Evolutionary conservation across 2,888 invertebrate species (phyloP).

Genomic region (Neoaliturus tenellus): DNA sequence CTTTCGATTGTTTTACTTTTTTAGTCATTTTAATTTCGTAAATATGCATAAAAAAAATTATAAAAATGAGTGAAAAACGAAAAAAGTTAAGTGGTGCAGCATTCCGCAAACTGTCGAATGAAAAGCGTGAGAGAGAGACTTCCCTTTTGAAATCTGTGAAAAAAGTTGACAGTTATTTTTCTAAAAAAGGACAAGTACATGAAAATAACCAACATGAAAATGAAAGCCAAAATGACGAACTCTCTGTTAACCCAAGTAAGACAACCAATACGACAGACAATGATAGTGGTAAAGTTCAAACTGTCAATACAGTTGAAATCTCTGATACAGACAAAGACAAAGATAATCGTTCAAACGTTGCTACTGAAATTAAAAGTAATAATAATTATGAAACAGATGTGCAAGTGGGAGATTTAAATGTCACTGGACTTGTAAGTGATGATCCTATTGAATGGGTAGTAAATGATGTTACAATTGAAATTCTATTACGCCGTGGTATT

Average conservation of each 20-base stretch:
- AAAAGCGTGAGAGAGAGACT: slow-evolving; percentile 38
- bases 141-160: slow-evolving; percentile 36
- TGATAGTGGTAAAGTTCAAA: slow-evolving; percentile 32
- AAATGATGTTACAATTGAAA: slow-evolving; percentile 34
- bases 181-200: slow-evolving; percentile 32
- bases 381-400: slow-evolving; percentile 19
- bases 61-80: slow-evolving; percentile 38
- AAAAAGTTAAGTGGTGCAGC: slow-evolving; percentile 41
- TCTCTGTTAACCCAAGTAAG: too few relatives aligned
- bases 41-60: slow-evolving; percentile 5
- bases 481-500: slow-evolving; percentile 11
- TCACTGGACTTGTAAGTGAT: slow-evolving; percentile 22
- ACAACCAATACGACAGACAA: neutral
- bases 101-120: too few relatives aligned
- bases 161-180: slow-evolving; percentile 43
- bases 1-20: slow-evolving; percentile 26
- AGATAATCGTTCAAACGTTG: slow-evolving; percentile 28
- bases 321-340: slow-evolving; percentile 14
- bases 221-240: too few relatives aligned
- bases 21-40: slow-evolving; percentile 1
- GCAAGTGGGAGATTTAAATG: slow-evolving; percentile 27
- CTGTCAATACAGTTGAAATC: slow-evolving; percentile 28
- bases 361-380: slow-evolving; percentile 24
- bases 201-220: too few relatives aligned
- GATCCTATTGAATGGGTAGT: slow-evolving; percentile 38